Base-by-base conservation (phyloP, 2,797 vertebrate species). In the Chromobotia macracanthus region DNA sequence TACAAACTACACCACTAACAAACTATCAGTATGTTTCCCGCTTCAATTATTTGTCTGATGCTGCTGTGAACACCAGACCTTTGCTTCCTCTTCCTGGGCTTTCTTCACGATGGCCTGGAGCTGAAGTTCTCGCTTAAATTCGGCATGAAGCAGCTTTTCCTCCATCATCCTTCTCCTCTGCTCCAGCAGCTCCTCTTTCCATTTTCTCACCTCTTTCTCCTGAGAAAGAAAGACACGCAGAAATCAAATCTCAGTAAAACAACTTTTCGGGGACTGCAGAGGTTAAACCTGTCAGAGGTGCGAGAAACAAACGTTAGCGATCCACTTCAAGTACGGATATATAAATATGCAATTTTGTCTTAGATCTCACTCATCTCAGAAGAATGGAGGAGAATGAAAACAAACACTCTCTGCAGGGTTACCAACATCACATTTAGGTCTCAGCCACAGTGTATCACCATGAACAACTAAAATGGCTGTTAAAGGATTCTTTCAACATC, bases 91-190 rank as follows among this genome's bases (percentile, higher is more conserved):
- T 86, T 97, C 98, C 85, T 99, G 98, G 3, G 98, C 98, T 89
- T 99, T 99, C 87, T 99, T 99, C 83, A 99, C 97, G 75, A 99
- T 99, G 15, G 98, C 97, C 86, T 99, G 98, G 16, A 99, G 94
- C 75, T 98, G 98, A 50, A 99, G 92, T 84, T 99, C 98, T 31
- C 98, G 92, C 88, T 99, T 97, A 79, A 99, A 96, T 87, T 99
- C 98, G 0, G 98, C 98, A 65, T 99, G 98, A 69, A 99, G 91
- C 46, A 99, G 88, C 80, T 96, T 98, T 89, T 99, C 98, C 75
- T 99, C 98, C 97, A 99, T 99, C 97, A 99, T 99, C 79, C 87
- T 93, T 25, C 97, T 94, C 23, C 97, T 95, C 79, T 99, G 98
- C 83, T 99, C 98, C 71, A 99, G 75, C 81, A 99, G 87, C 87